Evolutionary conservation across 2,113 vertebrate species (phyloP).

Genomic region (Oceanites oceanicus): DNA sequence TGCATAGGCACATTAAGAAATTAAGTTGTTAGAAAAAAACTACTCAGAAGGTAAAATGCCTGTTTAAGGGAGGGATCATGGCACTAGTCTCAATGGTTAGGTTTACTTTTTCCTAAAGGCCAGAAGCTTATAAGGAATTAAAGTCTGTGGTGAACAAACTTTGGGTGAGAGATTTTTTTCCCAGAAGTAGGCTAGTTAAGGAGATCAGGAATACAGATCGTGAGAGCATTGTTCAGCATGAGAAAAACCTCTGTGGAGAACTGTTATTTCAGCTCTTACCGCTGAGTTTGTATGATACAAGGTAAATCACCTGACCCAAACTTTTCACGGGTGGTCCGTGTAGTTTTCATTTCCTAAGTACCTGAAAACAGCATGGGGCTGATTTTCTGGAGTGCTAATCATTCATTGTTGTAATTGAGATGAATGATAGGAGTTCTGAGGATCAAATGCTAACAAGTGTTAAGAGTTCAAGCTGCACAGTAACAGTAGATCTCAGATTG

Average conservation of each 20-base stretch:
- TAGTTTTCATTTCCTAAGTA: not conserved
- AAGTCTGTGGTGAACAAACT: not conserved
- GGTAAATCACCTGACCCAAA: not conserved
- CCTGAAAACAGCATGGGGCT: not conserved
- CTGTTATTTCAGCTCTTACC: not conserved
- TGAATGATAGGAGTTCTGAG: not conserved
- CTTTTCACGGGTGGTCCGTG: not conserved
- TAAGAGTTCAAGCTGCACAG: not conserved
- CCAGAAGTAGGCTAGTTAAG: not conserved
- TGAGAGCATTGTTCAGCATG: not conserved
- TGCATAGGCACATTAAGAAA: not conserved
- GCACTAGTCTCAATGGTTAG: not conserved
- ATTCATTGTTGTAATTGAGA: not conserved
- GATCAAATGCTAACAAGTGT: not conserved
- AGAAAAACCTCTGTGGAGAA: not conserved
- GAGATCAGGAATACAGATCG: not conserved
- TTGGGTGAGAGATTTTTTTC: not conserved
- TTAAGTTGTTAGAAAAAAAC: not conserved
- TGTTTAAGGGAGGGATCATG: not conserved
- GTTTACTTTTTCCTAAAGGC: not conserved
- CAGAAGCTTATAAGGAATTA: not conserved
- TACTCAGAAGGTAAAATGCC: not conserved
- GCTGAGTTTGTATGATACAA: not conserved
- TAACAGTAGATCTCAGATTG: not conserved
- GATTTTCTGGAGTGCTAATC: slow-evolving; percentile 10